Base-by-base conservation (phyloP, 2,797 vertebrate genomes). In the Sebastes ruberrimus region DNA sequence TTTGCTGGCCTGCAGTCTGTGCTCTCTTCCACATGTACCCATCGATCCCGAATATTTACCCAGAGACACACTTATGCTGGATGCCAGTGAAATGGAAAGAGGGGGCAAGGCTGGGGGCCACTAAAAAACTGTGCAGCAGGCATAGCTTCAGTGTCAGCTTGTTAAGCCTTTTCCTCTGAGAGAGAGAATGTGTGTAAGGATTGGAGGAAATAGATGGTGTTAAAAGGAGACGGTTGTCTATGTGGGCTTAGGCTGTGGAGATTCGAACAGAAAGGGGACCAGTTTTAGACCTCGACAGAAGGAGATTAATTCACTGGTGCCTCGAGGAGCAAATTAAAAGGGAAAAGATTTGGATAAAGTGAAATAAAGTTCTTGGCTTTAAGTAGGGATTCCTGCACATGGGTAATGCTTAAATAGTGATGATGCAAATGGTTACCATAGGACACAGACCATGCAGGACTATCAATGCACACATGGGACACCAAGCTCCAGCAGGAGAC, bases 31-130 rank as follows among this genome's bases (percentile, higher is more conserved):
- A 35, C 73, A 76, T 89, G 67, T 46, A 67, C 56, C 52, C 77
- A 90, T 90, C 38, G 83, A 88, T 89, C 80, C 71, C 46, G 71
- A 72, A 86, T 83, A 71, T 71, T 18, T 59, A 57, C 80, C 77
- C 73, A 64, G 68, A 71, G 86, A 81, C 71, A 33, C 20, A 27
- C 52, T 28, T 73, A 6, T 71, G 65, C 55, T 46, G 68, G 71
- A 78, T 70, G 68, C 60, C 61, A 65, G 38, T 80, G 78, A 61
- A 75, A 74, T 80, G 66, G 74, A 82, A 87, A 77, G 59, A 28
- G 38, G 27, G 59, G 66, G 33, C n/a, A 77, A 68, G 57, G 55
- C 56, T 27, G 46, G 7, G 55, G 38, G 52, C 55, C 33, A 33
- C 53, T 57, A 56, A 64, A 78, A 71, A 67, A 57, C 33, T 25